Percentiles rank a stretch among this genome's conserved stretches.
These are phyloP conservation scores for Nomada lathburiana DNA, from an alignment of 2,888 invertebrate species.

Conservation along the genomic window DNA sequence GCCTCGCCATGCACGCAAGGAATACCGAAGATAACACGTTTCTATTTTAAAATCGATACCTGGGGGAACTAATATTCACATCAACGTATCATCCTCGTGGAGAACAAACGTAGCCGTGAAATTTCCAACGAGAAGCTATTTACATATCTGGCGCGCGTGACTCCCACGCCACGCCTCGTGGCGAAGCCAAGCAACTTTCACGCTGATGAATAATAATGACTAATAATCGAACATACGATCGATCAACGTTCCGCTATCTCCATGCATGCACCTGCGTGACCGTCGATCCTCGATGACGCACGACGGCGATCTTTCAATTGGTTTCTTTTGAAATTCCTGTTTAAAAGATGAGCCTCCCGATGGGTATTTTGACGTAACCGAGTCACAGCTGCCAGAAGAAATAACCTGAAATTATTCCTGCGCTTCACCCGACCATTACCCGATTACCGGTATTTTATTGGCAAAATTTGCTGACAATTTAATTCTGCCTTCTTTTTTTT, in stretches of 20 bases:
- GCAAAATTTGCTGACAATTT: neutral
- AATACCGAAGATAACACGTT: neutral
- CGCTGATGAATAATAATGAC: slow-evolving; percentile 70
- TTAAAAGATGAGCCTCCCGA: slow-evolving; percentile 27
- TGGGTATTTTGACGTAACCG: slow-evolving; percentile 29
- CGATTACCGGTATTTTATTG: neutral
- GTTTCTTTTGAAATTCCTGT: slow-evolving; percentile 52
- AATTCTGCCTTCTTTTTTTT: neutral
- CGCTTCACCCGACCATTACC: slow-evolving; percentile 1
- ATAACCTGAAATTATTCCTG: slow-evolving; percentile 29
- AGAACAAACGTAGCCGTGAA: slow-evolving; percentile 26
- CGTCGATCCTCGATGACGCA: neutral
- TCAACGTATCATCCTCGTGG: slow-evolving; percentile 10
- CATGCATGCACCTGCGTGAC: slow-evolving; percentile 55
- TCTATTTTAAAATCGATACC: slow-evolving; percentile 7
- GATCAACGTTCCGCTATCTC: slow-evolving; percentile 50
- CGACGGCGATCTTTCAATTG: slow-evolving; percentile 25
- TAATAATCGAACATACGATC: slow-evolving; percentile 67
- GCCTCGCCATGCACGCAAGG: neutral
- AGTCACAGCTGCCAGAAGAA: slow-evolving; percentile 9
- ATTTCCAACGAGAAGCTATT: slow-evolving; percentile 42
- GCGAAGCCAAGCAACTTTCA: slow-evolving; percentile 46
- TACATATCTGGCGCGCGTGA: slow-evolving; percentile 44
- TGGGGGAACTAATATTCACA: neutral
- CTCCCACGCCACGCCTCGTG: slow-evolving; percentile 61